Percentiles rank a stretch among this genome's conserved stretches.
Conservation (phyloP, 2,113 vertebrate species). For the Eonycteris spelaea region DNA sequence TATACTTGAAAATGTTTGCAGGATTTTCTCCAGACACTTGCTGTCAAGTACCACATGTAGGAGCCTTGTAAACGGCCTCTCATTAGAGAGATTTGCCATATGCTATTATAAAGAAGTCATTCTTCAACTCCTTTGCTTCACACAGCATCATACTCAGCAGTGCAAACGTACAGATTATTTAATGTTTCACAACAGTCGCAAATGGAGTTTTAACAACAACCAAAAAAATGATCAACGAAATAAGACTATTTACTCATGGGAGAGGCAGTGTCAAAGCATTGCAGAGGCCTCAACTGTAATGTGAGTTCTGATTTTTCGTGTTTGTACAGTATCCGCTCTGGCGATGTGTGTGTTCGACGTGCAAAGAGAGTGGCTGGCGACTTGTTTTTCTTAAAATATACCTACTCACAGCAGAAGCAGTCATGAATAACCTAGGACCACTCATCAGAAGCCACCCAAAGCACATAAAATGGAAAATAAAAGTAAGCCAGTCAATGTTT, state of each 20-base stretch:
- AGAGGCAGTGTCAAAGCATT: slow-evolving; percentile 15
- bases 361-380: slow-evolving; percentile 31
- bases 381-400: slow-evolving; percentile 59
- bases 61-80: slow-evolving; percentile 39
- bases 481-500: slow-evolving; percentile 21
- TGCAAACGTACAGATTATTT: slow-evolving; percentile 30
- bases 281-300: background rate
- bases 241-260: slow-evolving; percentile 9
- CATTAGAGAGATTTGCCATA: slow-evolving; percentile 49
- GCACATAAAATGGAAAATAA: slow-evolving; percentile 43
- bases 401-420: background rate
- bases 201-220: slow-evolving; percentile 3
- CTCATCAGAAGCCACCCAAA: slow-evolving; percentile 42
- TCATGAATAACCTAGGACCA: background rate
- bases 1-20: slow-evolving; percentile 38
- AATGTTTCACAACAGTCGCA: background rate
- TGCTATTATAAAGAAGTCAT: slow-evolving; percentile 60
- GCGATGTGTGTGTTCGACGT: slow-evolving; percentile 30
- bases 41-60: slow-evolving; percentile 27
- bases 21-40: slow-evolving; percentile 62
- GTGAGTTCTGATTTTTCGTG: slow-evolving; percentile 4
- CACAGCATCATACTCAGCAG: background rate
- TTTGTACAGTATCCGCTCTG: background rate
- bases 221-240: slow-evolving; percentile 55
- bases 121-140: slow-evolving; percentile 44